Base-by-base conservation (phyloP, 2,113 vertebrate species). In the Dicerorhinus sumatrensis region DNA sequence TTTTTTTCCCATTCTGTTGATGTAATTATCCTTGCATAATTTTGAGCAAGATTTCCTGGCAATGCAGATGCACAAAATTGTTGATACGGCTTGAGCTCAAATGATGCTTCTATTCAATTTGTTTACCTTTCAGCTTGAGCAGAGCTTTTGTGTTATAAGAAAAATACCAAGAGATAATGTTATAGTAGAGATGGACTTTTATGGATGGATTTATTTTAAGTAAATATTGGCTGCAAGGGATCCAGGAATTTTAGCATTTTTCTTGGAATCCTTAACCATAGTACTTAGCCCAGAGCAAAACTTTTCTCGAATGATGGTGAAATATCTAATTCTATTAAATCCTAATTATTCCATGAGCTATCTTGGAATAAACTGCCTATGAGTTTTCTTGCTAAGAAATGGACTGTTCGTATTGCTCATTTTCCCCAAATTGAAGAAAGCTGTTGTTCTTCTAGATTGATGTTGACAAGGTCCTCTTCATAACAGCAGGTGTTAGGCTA, bases 401-500 rank as follows among this genome's bases (percentile, higher is more conserved):
- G 87, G 72, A 77, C 54, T 95, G 12, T 83, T 98, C 16, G 62
- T 98, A 81, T 95, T 95, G 33, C 20, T 95, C 76, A 90, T 97
- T 98, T 97, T 94, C 80, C 83, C 33, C 62, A 92, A 91, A 97
- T 95, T 27, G 13, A 84, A 91, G 91, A 48, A 97, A 97, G 54
- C 83, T 69, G 1, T 88, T 97, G 21, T 98, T 97, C 79, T 98
- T 98, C 96, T 97, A 98, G 80, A 82, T 89, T 39, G 72, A 95
- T 95, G 58, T 85, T 98, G 97, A 97, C 0, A 13, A 98, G 27
- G 77, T 60, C 92, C 48, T 97, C 80, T 91, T 98, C 56, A 48
- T 84, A 98, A 11, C 65, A 98, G 95, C 97, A 98, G 95, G 89
- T 98, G 91, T 97, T 97, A 97, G 82, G 62, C 39, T 98, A n/a